Conservation (phyloP, 2,888 invertebrate genomes). For the Chaetoderma sp. region DNA sequence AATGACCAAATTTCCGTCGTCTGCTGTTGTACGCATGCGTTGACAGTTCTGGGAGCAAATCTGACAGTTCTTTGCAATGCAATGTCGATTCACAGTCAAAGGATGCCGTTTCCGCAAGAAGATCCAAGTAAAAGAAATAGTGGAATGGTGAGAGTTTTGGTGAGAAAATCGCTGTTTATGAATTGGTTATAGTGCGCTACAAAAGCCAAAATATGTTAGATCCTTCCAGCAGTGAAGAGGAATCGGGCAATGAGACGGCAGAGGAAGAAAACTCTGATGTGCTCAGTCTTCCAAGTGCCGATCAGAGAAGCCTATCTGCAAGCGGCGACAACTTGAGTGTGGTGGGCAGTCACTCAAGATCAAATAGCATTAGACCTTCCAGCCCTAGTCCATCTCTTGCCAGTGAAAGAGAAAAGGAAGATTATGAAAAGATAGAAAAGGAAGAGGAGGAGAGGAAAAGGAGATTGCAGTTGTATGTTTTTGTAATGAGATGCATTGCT, state of each 20-base stretch:
- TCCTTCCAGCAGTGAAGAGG: slow-evolving; percentile 95
- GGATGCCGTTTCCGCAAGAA: slow-evolving; percentile 12
- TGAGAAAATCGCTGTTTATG: not conserved
- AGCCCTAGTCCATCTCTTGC: slow-evolving; percentile 93
- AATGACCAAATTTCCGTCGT: too few relatives aligned
- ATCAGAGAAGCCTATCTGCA: slow-evolving; percentile 67
- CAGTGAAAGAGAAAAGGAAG: slow-evolving; percentile 79
- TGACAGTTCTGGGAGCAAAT: too few relatives aligned
- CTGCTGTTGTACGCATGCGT: slow-evolving; percentile 39
- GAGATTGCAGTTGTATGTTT: slow-evolving; percentile 96
- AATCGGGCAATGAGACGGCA: slow-evolving; percentile 85
- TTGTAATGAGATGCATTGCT: slow-evolving; percentile 96
- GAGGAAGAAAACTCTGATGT: slow-evolving; percentile 73
- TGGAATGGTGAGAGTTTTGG: not conserved
- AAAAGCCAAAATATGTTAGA: slow-evolving; percentile 81
- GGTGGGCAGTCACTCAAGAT: slow-evolving; percentile 56
- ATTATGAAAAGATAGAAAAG: slow-evolving; percentile 88
- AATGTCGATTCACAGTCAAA: too few relatives aligned
- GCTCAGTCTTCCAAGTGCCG: slow-evolving; percentile 64
- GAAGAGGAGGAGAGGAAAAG: slow-evolving; percentile 96
- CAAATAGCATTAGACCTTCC: slow-evolving; percentile 80
- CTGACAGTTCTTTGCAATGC: too few relatives aligned
- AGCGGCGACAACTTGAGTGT: slow-evolving; percentile 67
- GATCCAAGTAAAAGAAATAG: not conserved
- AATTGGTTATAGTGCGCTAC: not conserved